Percentiles rank a stretch among this genome's conserved stretches.
Evolutionary conservation across 2,888 invertebrate genomes (phyloP).

Genomic region (Monoplex corrugatus): DNA sequence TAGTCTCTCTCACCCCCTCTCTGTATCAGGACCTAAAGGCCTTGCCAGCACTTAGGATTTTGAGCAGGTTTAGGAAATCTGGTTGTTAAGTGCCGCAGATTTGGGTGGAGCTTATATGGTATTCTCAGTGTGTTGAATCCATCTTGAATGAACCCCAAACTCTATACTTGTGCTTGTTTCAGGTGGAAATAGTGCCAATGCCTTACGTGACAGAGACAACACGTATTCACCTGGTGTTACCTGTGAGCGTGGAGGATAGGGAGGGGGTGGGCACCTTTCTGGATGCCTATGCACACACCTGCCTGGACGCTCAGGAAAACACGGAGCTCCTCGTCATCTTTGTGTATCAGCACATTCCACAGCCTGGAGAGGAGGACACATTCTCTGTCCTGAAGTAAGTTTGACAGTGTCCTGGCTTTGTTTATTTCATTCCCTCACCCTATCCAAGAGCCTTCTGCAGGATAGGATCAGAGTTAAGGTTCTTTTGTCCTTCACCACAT

Average conservation of each 20-base stretch:
- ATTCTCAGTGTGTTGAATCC: no score
- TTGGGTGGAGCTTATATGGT: not conserved
- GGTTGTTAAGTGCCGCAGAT: not conserved
- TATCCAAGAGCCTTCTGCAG: no score
- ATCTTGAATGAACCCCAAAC: no score
- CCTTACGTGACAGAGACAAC: conserved; percentile 98
- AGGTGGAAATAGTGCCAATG: conserved; percentile 92
- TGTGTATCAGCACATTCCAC: conserved; percentile 79
- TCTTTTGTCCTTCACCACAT: no score
- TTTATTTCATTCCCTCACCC: no score
- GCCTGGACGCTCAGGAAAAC: conserved; percentile 90
- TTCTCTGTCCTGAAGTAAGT: conserved; percentile 85
- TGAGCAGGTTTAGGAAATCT: no score
- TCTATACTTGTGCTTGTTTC: no score
- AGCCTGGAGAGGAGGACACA: conserved; percentile 82
- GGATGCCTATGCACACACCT: conserved; percentile 86
- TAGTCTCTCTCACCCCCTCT: no score
- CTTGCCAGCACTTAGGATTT: no score
- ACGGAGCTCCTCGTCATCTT: conserved; percentile 89
- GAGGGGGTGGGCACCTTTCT: conserved; percentile 87
- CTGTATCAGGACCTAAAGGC: no score
- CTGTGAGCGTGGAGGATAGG: conserved; percentile 84
- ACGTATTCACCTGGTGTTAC: conserved; percentile 89
- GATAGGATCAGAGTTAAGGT: no score
- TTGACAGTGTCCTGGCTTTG: no score